Evolutionary conservation across 2,888 invertebrate genomes (phyloP).

Genomic region (Euzetes globulus): DNA sequence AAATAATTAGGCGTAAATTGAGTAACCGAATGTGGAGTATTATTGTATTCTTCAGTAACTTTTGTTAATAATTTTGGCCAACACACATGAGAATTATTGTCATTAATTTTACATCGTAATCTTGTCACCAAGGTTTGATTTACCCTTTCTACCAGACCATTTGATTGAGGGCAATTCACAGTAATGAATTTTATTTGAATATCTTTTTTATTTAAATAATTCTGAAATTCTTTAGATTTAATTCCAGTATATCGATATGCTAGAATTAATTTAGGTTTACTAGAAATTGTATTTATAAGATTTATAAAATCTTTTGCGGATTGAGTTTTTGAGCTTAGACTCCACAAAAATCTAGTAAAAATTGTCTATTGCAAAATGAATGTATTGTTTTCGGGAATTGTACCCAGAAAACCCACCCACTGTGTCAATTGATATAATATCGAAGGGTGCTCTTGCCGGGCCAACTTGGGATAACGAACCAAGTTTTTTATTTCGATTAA

Average conservation of each 20-base stretch:
- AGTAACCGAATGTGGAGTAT: conserved; percentile 9
- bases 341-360: conserved; percentile 29
- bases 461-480: conserved; percentile 11
- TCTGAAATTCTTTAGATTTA: neutral
- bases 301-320: conserved; percentile 25
- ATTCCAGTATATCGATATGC: conserved; percentile 26
- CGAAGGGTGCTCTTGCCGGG: conserved; percentile 28
- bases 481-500: neutral
- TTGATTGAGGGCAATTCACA: conserved; percentile 3
- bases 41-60: conserved; percentile 13
- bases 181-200: conserved; percentile 24
- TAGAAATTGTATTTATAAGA: neutral
- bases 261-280: conserved; percentile 21
- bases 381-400: conserved; percentile 22
- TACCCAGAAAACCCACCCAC: conserved; percentile 28
- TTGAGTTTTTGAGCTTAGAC: conserved; percentile 20
- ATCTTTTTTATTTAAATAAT: neutral
- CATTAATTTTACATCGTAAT: neutral
- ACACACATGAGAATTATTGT: neutral
- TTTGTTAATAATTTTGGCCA: conserved; percentile 18
- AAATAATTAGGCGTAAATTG: conserved; percentile 11
- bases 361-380: conserved; percentile 28
- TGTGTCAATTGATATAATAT: conserved; percentile 21
- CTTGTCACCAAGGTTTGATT: conserved; percentile 21
- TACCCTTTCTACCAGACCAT: conserved; percentile 20